Base-by-base conservation (phyloP, 2,113 vertebrate species). In the Cyprinodon variegatus region DNA sequence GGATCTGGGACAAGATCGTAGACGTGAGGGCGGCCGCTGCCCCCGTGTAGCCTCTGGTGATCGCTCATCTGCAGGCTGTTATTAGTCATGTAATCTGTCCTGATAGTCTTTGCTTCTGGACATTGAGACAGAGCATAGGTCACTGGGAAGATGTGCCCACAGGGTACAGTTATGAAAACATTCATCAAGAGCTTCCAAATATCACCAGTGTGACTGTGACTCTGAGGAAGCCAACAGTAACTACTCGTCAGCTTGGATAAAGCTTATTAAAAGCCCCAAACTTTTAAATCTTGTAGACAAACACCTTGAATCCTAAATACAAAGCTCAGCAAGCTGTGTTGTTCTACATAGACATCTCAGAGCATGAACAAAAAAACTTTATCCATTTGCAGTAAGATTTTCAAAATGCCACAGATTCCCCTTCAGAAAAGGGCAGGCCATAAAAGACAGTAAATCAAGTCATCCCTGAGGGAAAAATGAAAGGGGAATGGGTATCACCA, bases 1-100 rank as follows among this genome's bases (percentile, higher is more conserved):
- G 78, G 78, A 91, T 88, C 83, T 85, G 86, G 85, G 86, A 84
- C 88, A 79, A 77, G 91, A 89, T 86, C 83, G 72, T 65, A 84
- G 61, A 70, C 72, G 45, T 11, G 78, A 82, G 84, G 82, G 78
- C 87, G 79, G 76, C 67, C 61, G 61, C 75, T 83, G 87, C 81
- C 78, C 83, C 88, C 22, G 0, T 15, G 80, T 68, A 85, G 83
- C 90, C 87, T 77, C 78, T 45, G 84, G 90, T 78, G 86, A 87
- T 83, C 63, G 39, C 87, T 91, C 86, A 85, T 89, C 89, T 88
- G 72, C 83, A 74, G 86, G 79, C 76, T 75, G 78, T 86, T 91
- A 89, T 92, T 92, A 91, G 85, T 91, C 82, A 66, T 87, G 84
- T 92, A 89, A 92, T 90, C 82, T 89, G 88, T 92, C 90, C 86